phyloP scores from a whole-genome alignment of 2,888 invertebrate species.

The Thymelicus acteon region DNA sequence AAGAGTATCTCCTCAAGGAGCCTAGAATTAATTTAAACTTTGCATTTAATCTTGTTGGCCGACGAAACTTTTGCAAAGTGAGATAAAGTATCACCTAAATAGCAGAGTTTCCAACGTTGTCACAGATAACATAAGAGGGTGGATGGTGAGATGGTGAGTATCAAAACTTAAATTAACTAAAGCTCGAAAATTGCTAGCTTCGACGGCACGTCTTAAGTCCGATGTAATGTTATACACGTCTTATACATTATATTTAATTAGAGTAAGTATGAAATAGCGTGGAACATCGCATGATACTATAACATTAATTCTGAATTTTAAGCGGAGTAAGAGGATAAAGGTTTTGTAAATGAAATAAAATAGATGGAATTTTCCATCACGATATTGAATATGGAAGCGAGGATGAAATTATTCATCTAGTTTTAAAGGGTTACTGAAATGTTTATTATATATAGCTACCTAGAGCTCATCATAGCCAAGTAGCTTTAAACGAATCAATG shows the following conservation, averaged over 20 bases:
- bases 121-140: conserved; percentile 55
- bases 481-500: too few species aligned
- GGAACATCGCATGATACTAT: conserved; percentile 28
- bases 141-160: conserved; percentile 15
- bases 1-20: conserved; percentile 63
- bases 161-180: conserved; percentile 28
- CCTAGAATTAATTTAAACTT: conserved; percentile 82
- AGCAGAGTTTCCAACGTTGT: conserved; percentile 65
- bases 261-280: conserved; percentile 4
- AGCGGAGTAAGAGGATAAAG: conserved; percentile 12
- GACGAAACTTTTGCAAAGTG: conserved; percentile 73
- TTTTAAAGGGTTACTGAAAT: too few species aligned
- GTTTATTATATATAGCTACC: too few species aligned
- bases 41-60: conserved; percentile 79
- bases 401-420: too few species aligned
- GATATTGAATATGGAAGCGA: conserved; percentile 11
- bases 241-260: conserved; percentile 12
- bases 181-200: conserved; percentile 12
- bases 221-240: not conserved
- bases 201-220: not conserved
- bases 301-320: conserved; percentile 29
- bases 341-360: conserved; percentile 30
- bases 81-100: conserved; percentile 78
- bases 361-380: conserved; percentile 27
- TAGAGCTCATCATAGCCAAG: too few species aligned